Evolutionary conservation across 2,797 vertebrate species (phyloP), one percentile per base, ranked within the genome.

Genomic region (Eptatretus atami): DNA sequence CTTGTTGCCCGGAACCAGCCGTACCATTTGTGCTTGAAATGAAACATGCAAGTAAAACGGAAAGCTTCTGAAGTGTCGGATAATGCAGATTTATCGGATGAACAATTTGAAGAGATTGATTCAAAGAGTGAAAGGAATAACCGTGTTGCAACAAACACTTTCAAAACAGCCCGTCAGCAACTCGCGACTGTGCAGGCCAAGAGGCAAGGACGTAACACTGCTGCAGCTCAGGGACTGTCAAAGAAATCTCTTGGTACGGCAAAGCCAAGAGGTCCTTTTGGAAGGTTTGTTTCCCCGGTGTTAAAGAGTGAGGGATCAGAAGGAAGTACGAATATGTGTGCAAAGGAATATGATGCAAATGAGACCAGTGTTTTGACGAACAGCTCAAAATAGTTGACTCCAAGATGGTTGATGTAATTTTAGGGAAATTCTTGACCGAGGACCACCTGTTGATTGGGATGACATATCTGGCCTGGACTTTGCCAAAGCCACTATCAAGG

Each of bases 371-470:
- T 6, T 1, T 75, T 63, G 85, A 96, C 63, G 84, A 92, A 61
- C 76, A 77, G 14, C 71, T 99, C 66, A 94, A 84, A 69, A 86
- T 78, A 70, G 76, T 96, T 69, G 92, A 99, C 67, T 85, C 92
- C 13, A 94, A 84, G 73, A 94, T 96, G 73, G 68, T 95, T 15
- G 85, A 99, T 65, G 76, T 96, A 67, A 87, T 96, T 68, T 86
- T 84, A 85, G 84, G 79, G 90, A 99, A 73, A 94, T 95, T 66
- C 81, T 99, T 83, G 92, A 96, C 69, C 84, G 85, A 0, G 87
- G 87, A 2, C 82, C 85, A 24, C 82, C 85, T 0, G 76, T 99
- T 15, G 69, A 68, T 63, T 99, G 90, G 90, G 86, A 92, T 8
- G 86, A 99, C 70, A 92, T 99, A 6, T 90, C 92, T 0, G 88